phyloP scores from a whole-genome alignment of 2,888 invertebrate species.

The Gisinianus flammeolus region DNA sequence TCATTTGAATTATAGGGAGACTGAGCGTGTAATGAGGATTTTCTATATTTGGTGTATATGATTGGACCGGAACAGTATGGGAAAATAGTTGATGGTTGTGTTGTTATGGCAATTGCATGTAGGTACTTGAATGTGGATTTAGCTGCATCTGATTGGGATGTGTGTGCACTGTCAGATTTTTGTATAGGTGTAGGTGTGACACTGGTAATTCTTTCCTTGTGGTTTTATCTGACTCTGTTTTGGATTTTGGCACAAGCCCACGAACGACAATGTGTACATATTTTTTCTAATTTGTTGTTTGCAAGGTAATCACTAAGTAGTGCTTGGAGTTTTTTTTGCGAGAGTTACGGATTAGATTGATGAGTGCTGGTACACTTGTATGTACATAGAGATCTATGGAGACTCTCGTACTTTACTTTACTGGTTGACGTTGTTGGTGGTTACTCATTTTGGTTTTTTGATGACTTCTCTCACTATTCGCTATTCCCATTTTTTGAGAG shows the following conservation, averaged over 20 bases:
- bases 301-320: neutral
- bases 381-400: neutral
- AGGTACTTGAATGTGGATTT: no score
- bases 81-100: no score
- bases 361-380: neutral
- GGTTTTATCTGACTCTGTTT: neutral
- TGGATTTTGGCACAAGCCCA: conserved; percentile 13
- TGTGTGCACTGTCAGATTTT: no score
- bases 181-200: neutral
- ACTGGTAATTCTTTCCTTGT: neutral
- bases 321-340: neutral
- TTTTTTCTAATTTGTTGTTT: neutral
- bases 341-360: neutral
- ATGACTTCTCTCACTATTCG: neutral
- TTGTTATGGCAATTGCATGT: no score
- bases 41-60: no score
- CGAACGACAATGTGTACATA: neutral
- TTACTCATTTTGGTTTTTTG: neutral
- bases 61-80: no score
- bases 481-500: neutral
- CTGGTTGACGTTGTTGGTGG: neutral
- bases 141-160: no score
- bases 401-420: neutral
- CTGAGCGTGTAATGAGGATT: no score
- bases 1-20: no score